Evolutionary conservation across 2,113 vertebrate species (phyloP).

Genomic region (Hemibates koningsi): DNA sequence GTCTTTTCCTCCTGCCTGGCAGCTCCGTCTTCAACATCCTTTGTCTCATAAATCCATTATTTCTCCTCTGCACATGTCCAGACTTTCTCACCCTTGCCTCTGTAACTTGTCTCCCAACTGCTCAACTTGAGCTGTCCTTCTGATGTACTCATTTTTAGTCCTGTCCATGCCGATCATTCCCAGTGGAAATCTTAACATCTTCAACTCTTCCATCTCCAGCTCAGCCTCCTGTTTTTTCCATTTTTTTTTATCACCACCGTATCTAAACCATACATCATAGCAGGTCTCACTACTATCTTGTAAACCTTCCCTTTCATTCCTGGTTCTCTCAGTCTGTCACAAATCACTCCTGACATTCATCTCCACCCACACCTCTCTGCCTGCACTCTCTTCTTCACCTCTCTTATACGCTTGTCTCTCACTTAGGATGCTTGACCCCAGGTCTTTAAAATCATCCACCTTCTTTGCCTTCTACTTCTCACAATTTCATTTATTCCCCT

Average conservation of each 20-base stretch:
- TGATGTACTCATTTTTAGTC: neutral
- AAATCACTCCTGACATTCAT: neutral
- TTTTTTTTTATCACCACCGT: neutral
- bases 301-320: neutral
- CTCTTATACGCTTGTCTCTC: neutral
- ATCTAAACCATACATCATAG: neutral
- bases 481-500: too few species aligned
- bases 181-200: neutral
- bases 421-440: neutral
- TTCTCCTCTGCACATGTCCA: neutral
- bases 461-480: neutral
- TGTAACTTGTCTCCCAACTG: neutral
- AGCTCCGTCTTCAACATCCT: neutral
- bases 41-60: neutral
- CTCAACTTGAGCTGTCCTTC: neutral
- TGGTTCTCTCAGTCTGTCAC: neutral
- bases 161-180: neutral
- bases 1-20: neutral
- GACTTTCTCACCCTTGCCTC: neutral
- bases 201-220: neutral
- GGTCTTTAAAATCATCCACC: neutral
- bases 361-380: neutral
- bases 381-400: neutral
- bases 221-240: neutral
- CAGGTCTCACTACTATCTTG: neutral